Conservation (phyloP, 2,113 vertebrate species). For the Mobula hypostoma region DNA sequence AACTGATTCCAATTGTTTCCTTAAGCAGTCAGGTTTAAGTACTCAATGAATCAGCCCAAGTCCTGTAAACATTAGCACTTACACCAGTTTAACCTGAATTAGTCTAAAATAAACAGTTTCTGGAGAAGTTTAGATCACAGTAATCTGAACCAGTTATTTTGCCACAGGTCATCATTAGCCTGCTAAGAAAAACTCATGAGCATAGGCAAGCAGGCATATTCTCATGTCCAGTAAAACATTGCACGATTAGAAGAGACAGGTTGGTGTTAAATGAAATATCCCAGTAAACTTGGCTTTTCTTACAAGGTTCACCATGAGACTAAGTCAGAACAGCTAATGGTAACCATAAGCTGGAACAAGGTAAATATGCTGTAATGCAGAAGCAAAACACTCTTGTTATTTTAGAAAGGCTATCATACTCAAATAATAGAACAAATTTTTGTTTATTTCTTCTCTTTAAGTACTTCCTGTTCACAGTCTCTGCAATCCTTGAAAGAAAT, state of each 20-base stretch:
- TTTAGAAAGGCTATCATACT: neutral
- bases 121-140: slow-evolving; percentile 36
- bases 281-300: neutral
- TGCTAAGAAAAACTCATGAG: slow-evolving; percentile 7
- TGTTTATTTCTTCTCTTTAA: slow-evolving; percentile 4
- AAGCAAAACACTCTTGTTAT: neutral
- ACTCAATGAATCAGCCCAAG: slow-evolving; percentile 30
- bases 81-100: slow-evolving; percentile 36
- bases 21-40: slow-evolving; percentile 27
- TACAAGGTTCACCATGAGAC: neutral
- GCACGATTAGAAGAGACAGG: neutral
- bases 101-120: slow-evolving; percentile 37
- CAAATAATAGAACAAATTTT: neutral
- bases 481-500: neutral
- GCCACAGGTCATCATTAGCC: slow-evolving; percentile 29
- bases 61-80: slow-evolving; percentile 38
- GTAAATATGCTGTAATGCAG: neutral
- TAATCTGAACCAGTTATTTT: slow-evolving; percentile 38
- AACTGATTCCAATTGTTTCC: slow-evolving; percentile 34
- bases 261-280: slow-evolving; percentile 11
- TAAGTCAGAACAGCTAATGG: neutral
- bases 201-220: neutral
- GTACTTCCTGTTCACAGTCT: neutral
- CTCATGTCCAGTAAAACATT: neutral
- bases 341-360: neutral